Base-by-base conservation (phyloP, 1,140 invertebrate species). In the Drosophila erecta region DNA sequence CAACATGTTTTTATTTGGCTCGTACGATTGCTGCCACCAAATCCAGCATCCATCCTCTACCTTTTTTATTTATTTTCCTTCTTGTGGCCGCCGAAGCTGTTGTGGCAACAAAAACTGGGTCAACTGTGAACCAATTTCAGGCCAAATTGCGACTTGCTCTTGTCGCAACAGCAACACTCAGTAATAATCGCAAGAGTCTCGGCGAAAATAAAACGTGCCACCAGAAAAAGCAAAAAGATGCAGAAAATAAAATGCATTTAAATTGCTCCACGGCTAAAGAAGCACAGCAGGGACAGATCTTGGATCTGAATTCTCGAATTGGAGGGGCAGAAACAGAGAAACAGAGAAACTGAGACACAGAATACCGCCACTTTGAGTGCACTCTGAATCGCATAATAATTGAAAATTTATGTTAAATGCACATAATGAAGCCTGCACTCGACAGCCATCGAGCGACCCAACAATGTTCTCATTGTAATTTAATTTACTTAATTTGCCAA, bases 351-450 rank as follows among this genome's bases (percentile, higher is more conserved):
- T 12, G 35, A 60, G 41, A 43, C 6, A 10, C 17, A 35, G 47
- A 37, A 24, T 4, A 11, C 43, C 14, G 35, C 57, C 50, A 64
- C 69, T 49, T 62, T 37, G 59, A 76, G 69, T 81, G 78, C 78
- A 87, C 79, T 86, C 81, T 87, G 69, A 86, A 86, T 86, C 81
- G 83, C 81, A 86, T 78, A 86, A 83, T 87, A 86, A 86, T 86
- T 86, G 83, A 83, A 86, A 87, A 80, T 86, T 81, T 76, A 83
- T 86, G 83, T 79, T 87, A 83, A 86, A 86, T 86, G 79, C 83
- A 76, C 58, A 86, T 86, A 86, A 86, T 86, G 83, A 86, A 83
- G 81, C 64, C 74, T 59, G 38, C 71, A 64, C 67, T 49, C 44
- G 49, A 43, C 41, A 33, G 55, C 46, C 55, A 58, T 56, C 53